phyloP scores from a whole-genome alignment of 2,888 invertebrate genomes.

The Nebria salina region DNA sequence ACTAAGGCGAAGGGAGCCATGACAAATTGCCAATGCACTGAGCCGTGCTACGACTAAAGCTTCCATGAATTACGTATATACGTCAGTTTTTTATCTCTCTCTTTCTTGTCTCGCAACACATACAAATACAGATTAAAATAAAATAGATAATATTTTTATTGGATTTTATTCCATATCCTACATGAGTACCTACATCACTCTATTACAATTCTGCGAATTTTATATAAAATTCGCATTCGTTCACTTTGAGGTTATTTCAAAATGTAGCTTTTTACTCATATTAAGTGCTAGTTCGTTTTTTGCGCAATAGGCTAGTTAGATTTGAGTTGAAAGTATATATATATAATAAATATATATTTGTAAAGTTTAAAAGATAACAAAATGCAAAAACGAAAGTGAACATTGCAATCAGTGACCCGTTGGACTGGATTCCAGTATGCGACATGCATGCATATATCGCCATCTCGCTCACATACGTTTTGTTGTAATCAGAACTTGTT shows the following conservation, averaged over 20 bases:
- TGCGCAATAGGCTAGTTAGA: too few relatives aligned
- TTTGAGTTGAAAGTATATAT: too few relatives aligned
- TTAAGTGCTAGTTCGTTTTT: too few relatives aligned
- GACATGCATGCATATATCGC: not conserved
- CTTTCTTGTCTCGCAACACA: not conserved
- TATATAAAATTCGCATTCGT: too few relatives aligned
- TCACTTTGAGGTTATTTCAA: too few relatives aligned
- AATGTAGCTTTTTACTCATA: too few relatives aligned
- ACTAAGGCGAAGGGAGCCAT: conserved; percentile 9
- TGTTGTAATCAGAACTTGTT: conserved; percentile 45
- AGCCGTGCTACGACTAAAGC: conserved; percentile 34
- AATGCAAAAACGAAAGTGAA: not conserved
- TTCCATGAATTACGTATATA: not conserved
- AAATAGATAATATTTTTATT: too few relatives aligned
- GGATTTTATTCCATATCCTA: too few relatives aligned
- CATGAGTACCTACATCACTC: too few relatives aligned
- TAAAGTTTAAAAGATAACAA: not conserved
- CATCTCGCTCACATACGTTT: conserved; percentile 16
- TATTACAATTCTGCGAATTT: too few relatives aligned
- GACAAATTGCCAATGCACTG: conserved; percentile 42
- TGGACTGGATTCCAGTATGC: conserved; percentile 36
- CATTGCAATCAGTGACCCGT: conserved; percentile 27
- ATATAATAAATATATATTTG: not conserved
- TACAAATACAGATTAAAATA: too few relatives aligned
- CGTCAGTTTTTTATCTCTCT: not conserved